phyloP scores from a whole-genome alignment of 2,797 vertebrate species.

The Pipistrellus pygmaeus region DNA sequence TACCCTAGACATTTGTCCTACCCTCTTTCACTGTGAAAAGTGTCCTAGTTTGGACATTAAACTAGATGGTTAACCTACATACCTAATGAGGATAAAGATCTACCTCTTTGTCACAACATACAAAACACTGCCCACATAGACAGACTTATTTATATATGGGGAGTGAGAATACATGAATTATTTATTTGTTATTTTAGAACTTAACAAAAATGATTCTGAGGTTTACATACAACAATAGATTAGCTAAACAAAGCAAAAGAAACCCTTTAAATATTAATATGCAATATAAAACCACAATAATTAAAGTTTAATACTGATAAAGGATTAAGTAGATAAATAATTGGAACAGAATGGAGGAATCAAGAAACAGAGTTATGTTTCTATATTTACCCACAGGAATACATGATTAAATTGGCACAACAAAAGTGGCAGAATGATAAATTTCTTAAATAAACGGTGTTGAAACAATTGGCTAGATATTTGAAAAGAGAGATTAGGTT shows the following conservation, averaged over 20 bases:
- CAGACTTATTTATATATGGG: not conserved
- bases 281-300: not conserved
- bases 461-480: not conserved
- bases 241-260: not conserved
- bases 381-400: not conserved
- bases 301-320: not conserved
- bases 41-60: not conserved
- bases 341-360: conserved; percentile 30
- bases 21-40: not conserved
- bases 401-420: not conserved
- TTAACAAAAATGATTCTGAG: conserved; percentile 18
- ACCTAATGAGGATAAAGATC: not conserved
- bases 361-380: not conserved
- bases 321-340: not conserved
- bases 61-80: not conserved
- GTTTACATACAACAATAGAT: not conserved
- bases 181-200: conserved; percentile 22
- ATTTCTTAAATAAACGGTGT: not conserved
- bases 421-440: not conserved
- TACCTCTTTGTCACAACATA: not conserved
- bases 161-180: not conserved
- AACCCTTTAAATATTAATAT: not conserved
- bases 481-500: conserved; percentile 19
- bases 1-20: not conserved
- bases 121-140: not conserved